These are phyloP conservation scores for Drosophila borborema DNA, from an alignment of 2,888 invertebrate species.

Conservation along the genomic window DNA sequence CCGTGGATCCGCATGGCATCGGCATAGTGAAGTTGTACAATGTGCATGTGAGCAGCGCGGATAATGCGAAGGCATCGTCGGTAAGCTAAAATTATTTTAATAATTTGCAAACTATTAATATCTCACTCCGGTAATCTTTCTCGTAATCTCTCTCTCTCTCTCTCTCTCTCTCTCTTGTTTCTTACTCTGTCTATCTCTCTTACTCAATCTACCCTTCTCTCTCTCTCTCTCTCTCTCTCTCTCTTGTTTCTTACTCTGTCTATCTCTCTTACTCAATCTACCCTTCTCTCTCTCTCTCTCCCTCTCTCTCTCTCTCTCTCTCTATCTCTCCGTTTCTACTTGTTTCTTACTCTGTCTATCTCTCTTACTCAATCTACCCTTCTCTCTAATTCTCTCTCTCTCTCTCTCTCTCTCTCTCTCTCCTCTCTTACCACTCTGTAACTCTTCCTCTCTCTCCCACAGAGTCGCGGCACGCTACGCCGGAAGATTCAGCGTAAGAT, in stretches of 20 bases:
- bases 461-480: constrained; percentile 85
- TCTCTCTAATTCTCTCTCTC: background rate
- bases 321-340: background rate
- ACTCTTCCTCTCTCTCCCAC: constrained; percentile 2
- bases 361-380: too few species aligned
- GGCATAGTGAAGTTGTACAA: constrained; percentile 95
- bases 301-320: too few species aligned
- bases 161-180: background rate
- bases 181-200: background rate
- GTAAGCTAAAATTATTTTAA: constrained; percentile 86
- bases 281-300: too few species aligned
- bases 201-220: too few species aligned
- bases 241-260: too few species aligned
- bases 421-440: too few species aligned
- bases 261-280: too few species aligned
- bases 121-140: background rate
- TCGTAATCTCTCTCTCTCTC: background rate
- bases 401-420: background rate
- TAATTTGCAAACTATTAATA: background rate
- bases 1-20: constrained; percentile 95
- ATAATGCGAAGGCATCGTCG: constrained; percentile 88
- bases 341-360: background rate
- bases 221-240: background rate
- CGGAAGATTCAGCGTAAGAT: constrained; percentile 83
- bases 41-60: constrained; percentile 91